A percentile compares a stretch with the other conserved stretches of the same genome.
Evolutionary conservation across 2,888 invertebrate genomes (phyloP).

Genomic region (Melieria picta): DNA sequence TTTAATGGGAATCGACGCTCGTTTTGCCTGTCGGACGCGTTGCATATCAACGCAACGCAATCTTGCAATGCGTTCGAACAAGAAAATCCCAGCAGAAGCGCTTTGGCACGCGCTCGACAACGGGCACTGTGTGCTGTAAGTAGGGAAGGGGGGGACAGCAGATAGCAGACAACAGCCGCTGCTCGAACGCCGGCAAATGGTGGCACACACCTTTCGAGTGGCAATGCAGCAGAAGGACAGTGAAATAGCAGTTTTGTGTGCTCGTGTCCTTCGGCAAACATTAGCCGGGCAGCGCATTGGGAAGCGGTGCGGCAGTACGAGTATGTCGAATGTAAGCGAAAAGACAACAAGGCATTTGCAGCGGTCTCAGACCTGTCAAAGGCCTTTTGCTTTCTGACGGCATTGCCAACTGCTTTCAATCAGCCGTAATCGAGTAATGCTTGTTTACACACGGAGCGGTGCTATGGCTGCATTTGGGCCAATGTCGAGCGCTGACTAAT

Average conservation of each 20-base stretch:
- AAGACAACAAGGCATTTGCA: neutral
- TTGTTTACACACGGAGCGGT: conserved; percentile 9
- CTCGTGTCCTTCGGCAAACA: neutral
- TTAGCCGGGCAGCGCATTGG: neutral
- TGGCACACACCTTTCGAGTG: no score
- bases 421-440: conserved; percentile 26
- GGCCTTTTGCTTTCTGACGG: neutral
- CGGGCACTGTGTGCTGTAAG: no score
- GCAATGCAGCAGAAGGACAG: no score
- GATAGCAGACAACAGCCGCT: no score
- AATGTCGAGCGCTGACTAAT: no score
- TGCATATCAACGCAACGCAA: conserved; percentile 26
- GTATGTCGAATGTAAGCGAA: neutral
- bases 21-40: conserved; percentile 2
- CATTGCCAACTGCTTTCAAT: conserved; percentile 18
- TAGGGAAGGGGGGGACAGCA: no score
- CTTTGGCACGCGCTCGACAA: no score
- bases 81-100: no score
- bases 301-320: neutral
- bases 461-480: no score
- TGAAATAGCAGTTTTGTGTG: neutral
- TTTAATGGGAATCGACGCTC: conserved; percentile 30
- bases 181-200: no score
- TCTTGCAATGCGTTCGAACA: neutral
- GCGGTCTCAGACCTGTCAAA: neutral